Conservation (phyloP, 2,113 vertebrate species). For the Strigops habroptila region DNA sequence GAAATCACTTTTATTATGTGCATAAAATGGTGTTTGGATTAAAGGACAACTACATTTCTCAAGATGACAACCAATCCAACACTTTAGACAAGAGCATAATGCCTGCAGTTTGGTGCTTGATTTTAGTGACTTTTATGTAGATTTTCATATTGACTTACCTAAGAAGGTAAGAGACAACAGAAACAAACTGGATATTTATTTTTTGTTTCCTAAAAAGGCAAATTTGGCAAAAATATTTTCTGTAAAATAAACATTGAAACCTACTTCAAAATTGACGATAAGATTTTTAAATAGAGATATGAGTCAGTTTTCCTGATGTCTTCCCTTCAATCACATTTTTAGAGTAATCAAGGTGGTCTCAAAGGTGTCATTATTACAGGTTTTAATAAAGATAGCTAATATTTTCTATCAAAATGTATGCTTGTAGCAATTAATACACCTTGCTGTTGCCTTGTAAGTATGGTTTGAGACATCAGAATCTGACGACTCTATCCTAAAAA, state of each 20-base stretch:
- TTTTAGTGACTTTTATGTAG: neutral
- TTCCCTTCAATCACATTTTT: neutral
- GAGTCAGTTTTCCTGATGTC: neutral
- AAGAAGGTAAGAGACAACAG: neutral
- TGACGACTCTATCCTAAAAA: neutral
- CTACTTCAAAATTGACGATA: neutral
- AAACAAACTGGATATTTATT: neutral
- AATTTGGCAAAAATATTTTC: neutral
- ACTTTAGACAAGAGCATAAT: neutral
- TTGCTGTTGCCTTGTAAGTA: neutral
- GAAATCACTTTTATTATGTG: conserved; percentile 65
- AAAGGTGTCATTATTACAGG: neutral
- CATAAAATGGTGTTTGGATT: conserved; percentile 56
- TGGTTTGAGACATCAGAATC: neutral
- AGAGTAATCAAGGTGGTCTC: neutral
- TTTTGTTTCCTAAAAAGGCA: neutral
- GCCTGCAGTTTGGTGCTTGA: neutral
- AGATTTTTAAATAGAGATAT: neutral
- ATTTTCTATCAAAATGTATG: neutral
- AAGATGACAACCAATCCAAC: conserved; percentile 6
- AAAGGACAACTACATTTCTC: conserved; percentile 49
- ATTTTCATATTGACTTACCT: neutral
- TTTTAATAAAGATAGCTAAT: neutral
- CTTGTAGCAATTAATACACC: neutral
- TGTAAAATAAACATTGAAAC: neutral